Evolutionary conservation across 1,140 invertebrate species (phyloP).

Genomic region (Drosophila bocki): DNA sequence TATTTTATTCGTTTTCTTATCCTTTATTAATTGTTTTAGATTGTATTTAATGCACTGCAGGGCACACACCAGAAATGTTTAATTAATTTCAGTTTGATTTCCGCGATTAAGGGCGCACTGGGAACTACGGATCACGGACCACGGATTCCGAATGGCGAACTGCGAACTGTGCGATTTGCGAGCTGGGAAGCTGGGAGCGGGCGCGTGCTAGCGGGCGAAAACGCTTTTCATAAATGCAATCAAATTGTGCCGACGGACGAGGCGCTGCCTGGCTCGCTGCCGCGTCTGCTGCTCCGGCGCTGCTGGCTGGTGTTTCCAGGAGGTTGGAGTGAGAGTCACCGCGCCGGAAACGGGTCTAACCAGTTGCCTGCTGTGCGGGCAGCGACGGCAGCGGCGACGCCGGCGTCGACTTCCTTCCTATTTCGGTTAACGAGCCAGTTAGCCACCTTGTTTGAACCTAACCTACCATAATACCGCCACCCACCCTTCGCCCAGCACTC

Average conservation of each 20-base stretch:
- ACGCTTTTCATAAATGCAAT: constrained; percentile 80
- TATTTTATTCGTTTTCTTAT: neutral
- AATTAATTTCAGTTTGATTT: constrained; percentile 44
- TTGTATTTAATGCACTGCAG: constrained; percentile 3
- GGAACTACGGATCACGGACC: too few relatives aligned
- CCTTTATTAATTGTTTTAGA: constrained; percentile 4
- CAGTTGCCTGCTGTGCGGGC: constrained; percentile 58
- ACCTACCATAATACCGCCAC: constrained; percentile 81
- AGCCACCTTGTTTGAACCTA: constrained; percentile 84
- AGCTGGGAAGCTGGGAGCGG: constrained; percentile 68
- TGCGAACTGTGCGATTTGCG: constrained; percentile 9
- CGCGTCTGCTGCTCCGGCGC: constrained; percentile 20
- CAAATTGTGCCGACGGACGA: constrained; percentile 72
- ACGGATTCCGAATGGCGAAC: too few relatives aligned
- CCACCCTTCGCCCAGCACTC: constrained; percentile 24
- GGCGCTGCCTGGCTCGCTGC: constrained; percentile 26
- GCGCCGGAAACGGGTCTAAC: constrained; percentile 74
- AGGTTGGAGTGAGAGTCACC: constrained; percentile 64
- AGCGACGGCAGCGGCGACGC: constrained; percentile 19
- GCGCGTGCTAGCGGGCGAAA: constrained; percentile 76
- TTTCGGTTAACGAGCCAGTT: constrained; percentile 81
- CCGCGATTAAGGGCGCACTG: constrained; percentile 24
- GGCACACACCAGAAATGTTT: constrained; percentile 48
- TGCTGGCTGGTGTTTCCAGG: constrained; percentile 40
- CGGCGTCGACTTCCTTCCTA: constrained; percentile 71